Conservation (phyloP, 2,113 vertebrate genomes). For the Rattus norvegicus region DNA sequence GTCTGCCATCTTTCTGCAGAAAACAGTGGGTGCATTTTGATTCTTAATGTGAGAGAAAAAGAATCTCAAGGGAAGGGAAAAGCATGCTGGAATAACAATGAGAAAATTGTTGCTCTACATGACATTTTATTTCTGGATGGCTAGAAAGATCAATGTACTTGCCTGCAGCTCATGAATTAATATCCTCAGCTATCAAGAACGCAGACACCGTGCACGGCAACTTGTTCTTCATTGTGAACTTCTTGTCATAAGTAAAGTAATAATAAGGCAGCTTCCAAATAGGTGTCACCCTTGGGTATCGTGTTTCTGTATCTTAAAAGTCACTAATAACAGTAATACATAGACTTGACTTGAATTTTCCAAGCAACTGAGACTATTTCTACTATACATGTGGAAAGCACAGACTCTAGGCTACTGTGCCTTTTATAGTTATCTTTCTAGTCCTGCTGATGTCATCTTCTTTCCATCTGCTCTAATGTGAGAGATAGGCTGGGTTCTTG, state of each 20-base stretch:
- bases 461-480: not conserved
- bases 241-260: conserved; percentile 68
- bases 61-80: conserved; percentile 8
- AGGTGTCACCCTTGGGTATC: conserved; percentile 60
- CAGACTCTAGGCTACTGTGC: not conserved
- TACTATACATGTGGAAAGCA: conserved; percentile 34
- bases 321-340: conserved; percentile 54
- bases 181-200: conserved; percentile 69
- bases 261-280: conserved; percentile 58
- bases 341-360: conserved; percentile 32
- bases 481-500: not conserved
- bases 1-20: conserved; percentile 19
- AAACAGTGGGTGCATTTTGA: conserved; percentile 49
- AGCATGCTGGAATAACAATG: conserved; percentile 70
- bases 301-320: conserved; percentile 50
- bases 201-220: conserved; percentile 56
- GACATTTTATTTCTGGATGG: conserved; percentile 81
- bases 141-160: conserved; percentile 83
- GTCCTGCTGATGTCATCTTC: not conserved
- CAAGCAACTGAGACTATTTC: conserved; percentile 54
- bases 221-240: conserved; percentile 59
- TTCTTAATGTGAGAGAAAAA: conserved; percentile 65
- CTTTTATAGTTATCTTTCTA: conserved; percentile 12
- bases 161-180: conserved; percentile 79
- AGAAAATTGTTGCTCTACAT: conserved; percentile 69